Conservation (phyloP, 2,113 vertebrate genomes). For the Barnardius zonarius region DNA sequence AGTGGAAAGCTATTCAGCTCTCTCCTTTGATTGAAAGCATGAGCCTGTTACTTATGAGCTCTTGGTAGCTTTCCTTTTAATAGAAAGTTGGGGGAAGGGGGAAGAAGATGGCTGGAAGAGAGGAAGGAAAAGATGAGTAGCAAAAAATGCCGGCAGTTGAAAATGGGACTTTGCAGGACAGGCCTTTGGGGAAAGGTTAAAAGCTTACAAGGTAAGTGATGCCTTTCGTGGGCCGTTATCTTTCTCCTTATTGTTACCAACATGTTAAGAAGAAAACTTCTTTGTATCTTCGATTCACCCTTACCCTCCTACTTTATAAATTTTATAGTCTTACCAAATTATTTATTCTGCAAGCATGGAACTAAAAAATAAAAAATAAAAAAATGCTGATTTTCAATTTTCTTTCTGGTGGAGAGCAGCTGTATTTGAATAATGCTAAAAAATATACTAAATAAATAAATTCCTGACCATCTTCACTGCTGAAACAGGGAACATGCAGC, state of each 20-base stretch:
- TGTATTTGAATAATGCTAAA: not conserved
- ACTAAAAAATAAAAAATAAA: not conserved
- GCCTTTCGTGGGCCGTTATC: not conserved
- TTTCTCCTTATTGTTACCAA: not conserved
- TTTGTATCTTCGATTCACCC: not conserved
- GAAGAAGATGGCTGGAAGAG: not conserved
- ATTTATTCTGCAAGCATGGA: not conserved
- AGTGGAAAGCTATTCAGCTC: slow-evolving; percentile 27
- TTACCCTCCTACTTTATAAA: not conserved
- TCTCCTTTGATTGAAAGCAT: slow-evolving; percentile 28
- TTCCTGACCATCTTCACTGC: not conserved
- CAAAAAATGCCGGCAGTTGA: not conserved
- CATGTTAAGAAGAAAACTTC: not conserved
- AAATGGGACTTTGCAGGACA: not conserved
- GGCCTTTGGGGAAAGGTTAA: not conserved
- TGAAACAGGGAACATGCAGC: not conserved
- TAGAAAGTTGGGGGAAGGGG: slow-evolving; percentile 12
- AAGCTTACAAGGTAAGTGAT: not conserved
- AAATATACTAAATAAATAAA: not conserved
- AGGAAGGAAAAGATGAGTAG: not conserved
- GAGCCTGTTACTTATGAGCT: not conserved
- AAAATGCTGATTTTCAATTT: not conserved
- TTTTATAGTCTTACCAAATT: not conserved
- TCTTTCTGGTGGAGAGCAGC: not conserved
- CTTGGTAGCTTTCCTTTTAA: not conserved